Conservation (phyloP, 64 coral and sea anemone species). For the Trachythela sp. region DNA sequence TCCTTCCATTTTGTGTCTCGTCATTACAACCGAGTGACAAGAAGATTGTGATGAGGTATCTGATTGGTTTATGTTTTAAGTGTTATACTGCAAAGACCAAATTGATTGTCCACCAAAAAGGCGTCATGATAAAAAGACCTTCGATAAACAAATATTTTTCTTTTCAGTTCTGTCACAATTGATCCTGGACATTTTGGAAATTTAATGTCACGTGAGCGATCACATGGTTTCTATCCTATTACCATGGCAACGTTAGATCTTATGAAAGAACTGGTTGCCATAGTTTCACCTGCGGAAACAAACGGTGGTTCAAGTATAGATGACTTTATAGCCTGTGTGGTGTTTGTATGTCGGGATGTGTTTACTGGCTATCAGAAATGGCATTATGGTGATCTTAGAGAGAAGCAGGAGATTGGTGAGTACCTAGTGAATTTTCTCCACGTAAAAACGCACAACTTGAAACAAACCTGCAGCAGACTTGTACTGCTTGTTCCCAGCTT, state of each 20-base stretch:
- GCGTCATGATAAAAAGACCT: too few relatives aligned
- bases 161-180: conserved; percentile 61
- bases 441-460: too few relatives aligned
- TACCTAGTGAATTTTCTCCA: neutral
- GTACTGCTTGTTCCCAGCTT: too few relatives aligned
- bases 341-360: conserved; percentile 80
- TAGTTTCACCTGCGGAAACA: conserved; percentile 45
- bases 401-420: conserved; percentile 90
- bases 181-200: conserved; percentile 80
- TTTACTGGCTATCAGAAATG: conserved; percentile 91
- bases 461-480: too few relatives aligned
- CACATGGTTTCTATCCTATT: conserved; percentile 60
- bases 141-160: too few relatives aligned
- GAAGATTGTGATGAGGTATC: neutral
- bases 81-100: too few relatives aligned
- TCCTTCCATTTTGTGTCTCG: conserved; percentile 70
- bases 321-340: conserved; percentile 74
- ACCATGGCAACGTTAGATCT: conserved; percentile 77
- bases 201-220: conserved; percentile 65
- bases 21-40: neutral
- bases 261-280: conserved; percentile 67
- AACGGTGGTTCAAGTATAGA: neutral
- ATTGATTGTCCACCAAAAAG: too few relatives aligned
- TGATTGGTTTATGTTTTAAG: too few relatives aligned
- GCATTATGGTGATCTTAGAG: conserved; percentile 59